phyloP scores from a whole-genome alignment of 2,888 invertebrate genomes.

The Apotomis turbidana region DNA sequence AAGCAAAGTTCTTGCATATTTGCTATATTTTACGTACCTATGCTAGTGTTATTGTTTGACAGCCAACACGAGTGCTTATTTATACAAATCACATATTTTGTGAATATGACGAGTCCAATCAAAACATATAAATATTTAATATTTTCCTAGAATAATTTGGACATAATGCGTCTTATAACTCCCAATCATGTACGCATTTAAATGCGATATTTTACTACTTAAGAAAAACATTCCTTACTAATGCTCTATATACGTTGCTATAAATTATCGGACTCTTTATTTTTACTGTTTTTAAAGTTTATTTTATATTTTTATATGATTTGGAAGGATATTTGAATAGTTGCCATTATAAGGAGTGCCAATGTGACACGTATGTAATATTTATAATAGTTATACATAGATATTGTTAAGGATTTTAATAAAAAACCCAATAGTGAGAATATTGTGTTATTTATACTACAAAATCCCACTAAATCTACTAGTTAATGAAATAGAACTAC shows the following conservation, averaged over 20 bases:
- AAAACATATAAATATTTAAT: neutral
- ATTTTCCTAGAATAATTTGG: neutral
- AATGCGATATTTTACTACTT: too few relatives aligned
- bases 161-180: neutral
- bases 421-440: conserved; percentile 70
- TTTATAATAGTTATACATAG: conserved; percentile 72
- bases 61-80: too few relatives aligned
- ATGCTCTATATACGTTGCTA: neutral
- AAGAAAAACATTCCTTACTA: neutral
- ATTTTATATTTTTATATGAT: conserved; percentile 54
- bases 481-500: conserved; percentile 31
- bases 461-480: conserved; percentile 43
- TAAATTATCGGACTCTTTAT: conserved; percentile 6
- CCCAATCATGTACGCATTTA: neutral
- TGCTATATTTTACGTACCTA: conserved; percentile 40
- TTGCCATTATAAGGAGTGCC: conserved; percentile 71
- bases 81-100: conserved; percentile 40
- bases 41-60: conserved; percentile 38
- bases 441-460: conserved; percentile 53
- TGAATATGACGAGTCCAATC: neutral
- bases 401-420: conserved; percentile 76
- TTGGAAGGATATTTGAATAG: conserved; percentile 51
- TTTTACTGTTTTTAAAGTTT: conserved; percentile 50
- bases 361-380: conserved; percentile 70
- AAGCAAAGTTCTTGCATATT: conserved; percentile 47